These are phyloP conservation scores for Helobdella robusta DNA, from an alignment of 2,888 invertebrate species.

Conservation along the genomic window DNA sequence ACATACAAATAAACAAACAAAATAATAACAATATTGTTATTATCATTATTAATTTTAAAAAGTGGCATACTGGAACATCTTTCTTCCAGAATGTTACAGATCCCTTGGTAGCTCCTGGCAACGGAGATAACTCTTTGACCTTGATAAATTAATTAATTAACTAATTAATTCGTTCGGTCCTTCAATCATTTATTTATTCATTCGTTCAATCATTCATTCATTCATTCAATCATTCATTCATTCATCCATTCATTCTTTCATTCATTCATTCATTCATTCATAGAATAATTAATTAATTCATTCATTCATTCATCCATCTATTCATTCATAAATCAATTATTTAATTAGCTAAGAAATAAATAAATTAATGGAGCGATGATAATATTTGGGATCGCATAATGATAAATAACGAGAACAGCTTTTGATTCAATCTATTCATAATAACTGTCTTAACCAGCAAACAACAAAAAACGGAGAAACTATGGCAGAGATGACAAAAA, in stretches of 20 bases:
- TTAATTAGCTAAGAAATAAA: too few relatives aligned
- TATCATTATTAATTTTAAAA: constrained; percentile 9
- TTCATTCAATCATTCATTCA: constrained; percentile 12
- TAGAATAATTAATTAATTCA: too few relatives aligned
- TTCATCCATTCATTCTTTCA: background rate
- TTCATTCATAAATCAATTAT: too few relatives aligned
- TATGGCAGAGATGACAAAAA: too few relatives aligned
- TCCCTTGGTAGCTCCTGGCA: constrained; percentile 45
- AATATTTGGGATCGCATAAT: too few relatives aligned
- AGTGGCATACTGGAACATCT: constrained; percentile 61
- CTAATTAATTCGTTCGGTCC: background rate
- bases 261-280: background rate
- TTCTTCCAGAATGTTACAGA: constrained; percentile 69
- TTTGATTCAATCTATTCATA: too few relatives aligned
- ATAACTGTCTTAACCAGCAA: too few relatives aligned
- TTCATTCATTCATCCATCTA: too few relatives aligned
- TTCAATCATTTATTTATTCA: background rate
- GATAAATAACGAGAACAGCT: too few relatives aligned
- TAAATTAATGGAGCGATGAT: too few relatives aligned
- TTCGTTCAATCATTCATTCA: background rate
- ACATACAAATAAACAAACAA: too few relatives aligned
- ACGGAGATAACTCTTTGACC: constrained; percentile 51
- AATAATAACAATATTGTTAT: constrained; percentile 4
- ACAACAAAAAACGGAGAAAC: too few relatives aligned
- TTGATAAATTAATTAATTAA: constrained; percentile 6